These are phyloP conservation scores for Solen grandis DNA, from an alignment of 1,140 invertebrate species.

Conservation along the genomic window DNA sequence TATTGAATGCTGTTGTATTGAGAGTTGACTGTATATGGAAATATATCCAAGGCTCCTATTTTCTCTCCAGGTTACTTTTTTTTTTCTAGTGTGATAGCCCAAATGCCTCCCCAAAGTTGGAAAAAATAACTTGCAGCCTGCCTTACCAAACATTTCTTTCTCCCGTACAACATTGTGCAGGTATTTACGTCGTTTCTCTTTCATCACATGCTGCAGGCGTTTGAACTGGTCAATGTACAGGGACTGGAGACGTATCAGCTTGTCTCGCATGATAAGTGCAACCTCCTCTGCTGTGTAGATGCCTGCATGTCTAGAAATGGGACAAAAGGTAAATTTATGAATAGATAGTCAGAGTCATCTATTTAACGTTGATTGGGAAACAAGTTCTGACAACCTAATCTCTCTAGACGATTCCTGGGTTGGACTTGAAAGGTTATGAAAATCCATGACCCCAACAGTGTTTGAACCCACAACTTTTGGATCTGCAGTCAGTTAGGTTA, in stretches of 20 bases:
- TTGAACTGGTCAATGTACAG: constrained; percentile 92
- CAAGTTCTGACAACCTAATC: too few relatives aligned
- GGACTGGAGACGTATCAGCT: constrained; percentile 89
- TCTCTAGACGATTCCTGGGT: too few relatives aligned
- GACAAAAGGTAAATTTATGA: not conserved
- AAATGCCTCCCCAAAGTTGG: not conserved
- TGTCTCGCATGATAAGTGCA: constrained; percentile 88
- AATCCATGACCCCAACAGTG: too few relatives aligned
- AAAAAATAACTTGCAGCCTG: not conserved
- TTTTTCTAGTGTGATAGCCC: not conserved
- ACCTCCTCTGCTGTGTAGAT: constrained; percentile 94
- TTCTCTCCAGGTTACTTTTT: too few relatives aligned
- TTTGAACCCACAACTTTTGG: too few relatives aligned
- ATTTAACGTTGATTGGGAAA: not conserved
- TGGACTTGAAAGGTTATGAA: too few relatives aligned
- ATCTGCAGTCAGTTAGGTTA: too few relatives aligned
- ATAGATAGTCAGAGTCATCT: not conserved
- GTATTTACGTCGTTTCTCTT: constrained; percentile 88
- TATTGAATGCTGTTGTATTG: too few relatives aligned
- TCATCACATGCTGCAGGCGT: constrained; percentile 87
- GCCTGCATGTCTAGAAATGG: constrained; percentile 86
- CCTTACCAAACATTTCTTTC: constrained; percentile 89
- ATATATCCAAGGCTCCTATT: too few relatives aligned
- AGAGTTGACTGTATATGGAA: too few relatives aligned
- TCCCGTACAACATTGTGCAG: constrained; percentile 88